Percentiles rank a stretch among this genome's conserved stretches.
Conservation (phyloP, 2,888 invertebrate species). For the Apotomis betuletana region DNA sequence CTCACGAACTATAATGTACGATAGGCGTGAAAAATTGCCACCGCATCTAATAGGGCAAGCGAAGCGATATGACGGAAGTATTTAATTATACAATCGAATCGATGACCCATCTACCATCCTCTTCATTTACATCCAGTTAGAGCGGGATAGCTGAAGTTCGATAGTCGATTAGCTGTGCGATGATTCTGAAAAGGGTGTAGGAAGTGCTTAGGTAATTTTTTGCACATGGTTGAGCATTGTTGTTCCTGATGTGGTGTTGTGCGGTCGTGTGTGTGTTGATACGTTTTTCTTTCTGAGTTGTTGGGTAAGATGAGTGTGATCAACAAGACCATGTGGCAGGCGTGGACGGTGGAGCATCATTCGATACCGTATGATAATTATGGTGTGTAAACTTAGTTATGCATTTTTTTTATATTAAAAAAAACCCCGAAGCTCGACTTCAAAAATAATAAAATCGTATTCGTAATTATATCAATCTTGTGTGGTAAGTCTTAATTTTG, state of each 20-base stretch:
- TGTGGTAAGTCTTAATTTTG: no score
- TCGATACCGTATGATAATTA: constrained; percentile 49
- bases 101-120: constrained; percentile 24
- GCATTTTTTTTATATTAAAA: neutral
- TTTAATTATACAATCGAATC: constrained; percentile 31
- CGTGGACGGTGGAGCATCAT: constrained; percentile 53
- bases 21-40: constrained; percentile 54
- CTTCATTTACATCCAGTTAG: constrained; percentile 18
- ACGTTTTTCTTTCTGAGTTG: constrained; percentile 45
- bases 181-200: constrained; percentile 57
- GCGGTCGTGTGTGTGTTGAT: constrained; percentile 49
- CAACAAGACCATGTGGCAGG: constrained; percentile 52
- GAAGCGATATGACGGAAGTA: constrained; percentile 43
- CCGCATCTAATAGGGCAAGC: constrained; percentile 61
- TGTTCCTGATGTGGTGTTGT: constrained; percentile 55
- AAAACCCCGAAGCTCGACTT: no score
- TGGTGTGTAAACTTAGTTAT: constrained; percentile 47
- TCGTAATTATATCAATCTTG: no score
- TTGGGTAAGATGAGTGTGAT: constrained; percentile 56
- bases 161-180: constrained; percentile 22
- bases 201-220: constrained; percentile 68
- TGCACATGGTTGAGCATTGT: constrained; percentile 60
- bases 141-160: constrained; percentile 25
- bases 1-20: constrained; percentile 8
- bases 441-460: no score